These are phyloP conservation scores for Pluvialis apricaria DNA, from an alignment of 2,113 vertebrate genomes.

Conservation along the genomic window DNA sequence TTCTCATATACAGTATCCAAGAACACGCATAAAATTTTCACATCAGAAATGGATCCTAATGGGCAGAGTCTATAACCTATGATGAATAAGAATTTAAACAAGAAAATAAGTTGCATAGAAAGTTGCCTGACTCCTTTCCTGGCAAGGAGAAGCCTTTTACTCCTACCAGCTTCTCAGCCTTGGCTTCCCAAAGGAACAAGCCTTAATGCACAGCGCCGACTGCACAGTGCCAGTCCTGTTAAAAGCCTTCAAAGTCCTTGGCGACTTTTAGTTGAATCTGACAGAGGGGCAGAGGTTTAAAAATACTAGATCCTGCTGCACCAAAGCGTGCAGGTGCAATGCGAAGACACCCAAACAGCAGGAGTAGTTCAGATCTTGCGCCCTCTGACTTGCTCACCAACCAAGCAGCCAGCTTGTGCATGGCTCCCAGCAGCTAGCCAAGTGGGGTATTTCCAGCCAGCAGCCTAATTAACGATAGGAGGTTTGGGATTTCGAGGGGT, in stretches of 20 bases:
- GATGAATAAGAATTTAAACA: background rate
- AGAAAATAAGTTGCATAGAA: background rate
- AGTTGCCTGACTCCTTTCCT: background rate
- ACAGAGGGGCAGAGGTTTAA: background rate
- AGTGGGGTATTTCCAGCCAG: background rate
- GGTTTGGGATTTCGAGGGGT: background rate
- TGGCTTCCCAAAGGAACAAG: background rate
- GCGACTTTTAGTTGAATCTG: background rate
- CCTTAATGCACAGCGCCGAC: background rate
- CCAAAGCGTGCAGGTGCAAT: accelerated
- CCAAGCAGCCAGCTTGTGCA: background rate
- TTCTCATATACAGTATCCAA: background rate
- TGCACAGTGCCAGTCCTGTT: background rate
- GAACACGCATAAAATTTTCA: background rate
- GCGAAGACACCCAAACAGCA: background rate
- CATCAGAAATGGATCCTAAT: background rate
- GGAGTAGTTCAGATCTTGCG: background rate
- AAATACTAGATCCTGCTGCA: background rate
- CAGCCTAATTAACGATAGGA: background rate
- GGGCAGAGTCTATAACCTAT: background rate
- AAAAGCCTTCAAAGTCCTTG: background rate
- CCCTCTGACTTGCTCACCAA: background rate
- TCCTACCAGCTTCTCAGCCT: background rate
- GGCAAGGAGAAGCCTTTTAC: background rate
- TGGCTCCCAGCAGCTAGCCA: background rate